Evolutionary conservation across 2,113 vertebrate species (phyloP).

Genomic region (Pteruthius melanotis): DNA sequence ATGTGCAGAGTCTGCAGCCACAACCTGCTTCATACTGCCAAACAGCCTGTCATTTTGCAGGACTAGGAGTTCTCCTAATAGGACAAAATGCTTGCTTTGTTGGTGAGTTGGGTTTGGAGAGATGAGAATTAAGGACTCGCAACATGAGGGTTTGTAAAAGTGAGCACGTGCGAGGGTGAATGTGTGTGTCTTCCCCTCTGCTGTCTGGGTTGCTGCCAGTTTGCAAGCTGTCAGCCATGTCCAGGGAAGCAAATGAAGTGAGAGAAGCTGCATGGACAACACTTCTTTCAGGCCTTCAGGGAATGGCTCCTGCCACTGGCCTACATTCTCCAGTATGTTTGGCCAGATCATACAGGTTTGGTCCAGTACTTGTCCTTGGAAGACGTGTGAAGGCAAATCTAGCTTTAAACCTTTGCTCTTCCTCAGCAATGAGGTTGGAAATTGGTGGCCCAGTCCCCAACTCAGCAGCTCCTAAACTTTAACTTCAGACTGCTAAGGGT

Average conservation of each 20-base stretch:
- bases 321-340: background rate
- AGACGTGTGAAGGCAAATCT: background rate
- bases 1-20: background rate
- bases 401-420: background rate
- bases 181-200: background rate
- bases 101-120: background rate
- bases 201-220: constrained; percentile 29
- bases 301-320: background rate
- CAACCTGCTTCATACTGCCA: background rate
- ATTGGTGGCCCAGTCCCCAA: fast-evolving
- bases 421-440: background rate
- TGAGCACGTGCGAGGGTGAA: background rate
- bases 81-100: background rate
- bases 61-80: background rate
- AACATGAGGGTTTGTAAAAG: background rate
- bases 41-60: background rate
- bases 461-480: background rate
- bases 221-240: constrained; percentile 28
- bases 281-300: background rate
- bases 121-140: background rate
- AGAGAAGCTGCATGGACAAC: background rate
- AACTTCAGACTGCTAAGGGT: background rate
- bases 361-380: background rate
- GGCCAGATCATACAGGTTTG: too few species aligned
- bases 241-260: background rate